phyloP scores from a whole-genome alignment of 2,113 vertebrate species.

The Enhydra lutris region DNA sequence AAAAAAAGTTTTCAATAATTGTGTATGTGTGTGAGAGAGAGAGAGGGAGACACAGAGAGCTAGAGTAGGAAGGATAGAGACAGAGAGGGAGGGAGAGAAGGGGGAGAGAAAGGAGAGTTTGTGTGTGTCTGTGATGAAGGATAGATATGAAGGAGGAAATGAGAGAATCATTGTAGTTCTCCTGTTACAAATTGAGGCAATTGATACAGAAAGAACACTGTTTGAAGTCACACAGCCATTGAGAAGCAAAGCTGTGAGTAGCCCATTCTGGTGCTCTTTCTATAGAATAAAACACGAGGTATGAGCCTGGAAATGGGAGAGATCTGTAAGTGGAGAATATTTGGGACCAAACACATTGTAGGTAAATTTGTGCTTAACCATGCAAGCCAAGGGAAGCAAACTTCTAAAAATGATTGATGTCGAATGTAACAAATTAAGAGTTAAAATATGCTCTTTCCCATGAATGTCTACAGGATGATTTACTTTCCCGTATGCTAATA shows the following conservation, averaged over 20 bases:
- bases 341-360: background rate
- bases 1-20: background rate
- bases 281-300: background rate
- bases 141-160: background rate
- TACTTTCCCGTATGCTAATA: conserved; percentile 62
- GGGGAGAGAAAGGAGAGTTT: background rate
- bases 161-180: background rate
- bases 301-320: background rate
- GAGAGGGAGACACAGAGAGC: background rate
- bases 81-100: background rate
- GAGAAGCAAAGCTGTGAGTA: background rate
- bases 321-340: background rate
- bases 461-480: conserved; percentile 59
- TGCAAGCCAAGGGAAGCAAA: conserved; percentile 1
- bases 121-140: background rate
- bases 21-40: background rate
- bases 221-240: background rate
- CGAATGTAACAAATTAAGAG: conserved; percentile 64
- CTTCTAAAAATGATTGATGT: conserved; percentile 49
- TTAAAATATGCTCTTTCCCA: conserved; percentile 60
- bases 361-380: background rate
- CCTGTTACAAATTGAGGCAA: background rate
- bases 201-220: background rate
- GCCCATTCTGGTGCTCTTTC: background rate
- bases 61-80: too few species aligned